Conservation (phyloP, 2,888 invertebrate genomes). For the Xylota segnis region DNA sequence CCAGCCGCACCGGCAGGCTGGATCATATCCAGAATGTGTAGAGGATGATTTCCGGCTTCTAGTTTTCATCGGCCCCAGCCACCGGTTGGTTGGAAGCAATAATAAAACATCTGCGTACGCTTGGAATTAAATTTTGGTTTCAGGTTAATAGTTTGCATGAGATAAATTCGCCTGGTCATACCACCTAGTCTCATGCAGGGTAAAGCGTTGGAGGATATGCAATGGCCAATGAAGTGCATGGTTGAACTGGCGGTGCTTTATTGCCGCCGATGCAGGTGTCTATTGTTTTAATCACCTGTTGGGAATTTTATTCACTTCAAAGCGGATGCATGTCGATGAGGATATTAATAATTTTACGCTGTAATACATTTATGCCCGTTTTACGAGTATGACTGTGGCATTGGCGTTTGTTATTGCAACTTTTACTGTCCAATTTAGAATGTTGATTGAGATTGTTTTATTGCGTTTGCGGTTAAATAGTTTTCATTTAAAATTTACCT, state of each 20-base stretch:
- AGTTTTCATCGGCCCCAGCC: conserved; percentile 7
- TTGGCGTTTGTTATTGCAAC: neutral
- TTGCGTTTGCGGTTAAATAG: too few relatives aligned
- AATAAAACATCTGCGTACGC: conserved; percentile 50
- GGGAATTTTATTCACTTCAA: conserved; percentile 20
- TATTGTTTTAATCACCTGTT: conserved; percentile 42
- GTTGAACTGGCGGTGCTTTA: neutral
- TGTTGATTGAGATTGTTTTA: too few relatives aligned
- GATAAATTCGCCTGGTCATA: conserved; percentile 56
- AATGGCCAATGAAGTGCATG: conserved; percentile 2
- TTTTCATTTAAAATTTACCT: too few relatives aligned
- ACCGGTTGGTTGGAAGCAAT: conserved; percentile 8
- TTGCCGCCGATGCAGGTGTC: conserved; percentile 11
- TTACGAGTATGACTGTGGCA: neutral
- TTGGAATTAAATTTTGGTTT: conserved; percentile 56
- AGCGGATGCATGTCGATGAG: neutral
- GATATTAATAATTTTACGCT: conserved; percentile 10
- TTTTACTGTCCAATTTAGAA: neutral
- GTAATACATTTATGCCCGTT: neutral
- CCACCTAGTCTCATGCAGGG: too few relatives aligned
- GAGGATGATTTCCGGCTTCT: conserved; percentile 42
- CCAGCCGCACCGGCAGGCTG: conserved; percentile 17
- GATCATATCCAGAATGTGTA: conserved; percentile 19
- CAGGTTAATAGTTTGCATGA: conserved; percentile 59
- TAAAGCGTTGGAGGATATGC: conserved; percentile 24